Evolutionary conservation across 2,888 invertebrate species (phyloP).

Genomic region (Oxycera nigricornis): DNA sequence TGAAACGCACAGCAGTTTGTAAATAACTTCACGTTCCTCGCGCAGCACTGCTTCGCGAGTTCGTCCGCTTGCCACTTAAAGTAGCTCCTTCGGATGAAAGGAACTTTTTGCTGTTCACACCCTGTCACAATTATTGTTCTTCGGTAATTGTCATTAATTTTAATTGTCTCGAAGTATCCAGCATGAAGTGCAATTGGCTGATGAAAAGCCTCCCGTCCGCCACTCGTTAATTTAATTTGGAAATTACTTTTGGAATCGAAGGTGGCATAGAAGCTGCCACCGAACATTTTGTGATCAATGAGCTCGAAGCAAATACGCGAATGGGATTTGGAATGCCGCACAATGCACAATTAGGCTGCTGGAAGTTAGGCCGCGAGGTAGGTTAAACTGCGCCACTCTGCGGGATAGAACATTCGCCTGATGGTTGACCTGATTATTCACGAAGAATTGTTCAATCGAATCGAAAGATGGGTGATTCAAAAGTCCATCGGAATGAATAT

Average conservation of each 20-base stretch:
- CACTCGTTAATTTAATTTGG: slow-evolving; percentile 28
- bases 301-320: no score
- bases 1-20: neutral
- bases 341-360: no score
- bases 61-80: slow-evolving; percentile 17
- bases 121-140: neutral
- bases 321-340: no score
- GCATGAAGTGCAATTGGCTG: neutral
- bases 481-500: no score
- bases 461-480: no score
- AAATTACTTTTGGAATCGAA: slow-evolving; percentile 28
- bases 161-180: neutral
- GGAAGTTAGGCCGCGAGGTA: no score
- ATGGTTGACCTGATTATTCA: no score
- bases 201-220: neutral
- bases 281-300: neutral
- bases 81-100: slow-evolving; percentile 10
- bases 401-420: no score
- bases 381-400: no score
- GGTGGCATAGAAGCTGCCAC: neutral
- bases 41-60: neutral
- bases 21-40: no score
- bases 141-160: slow-evolving; percentile 36
- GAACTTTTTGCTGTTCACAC: slow-evolving; percentile 20
- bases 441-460: no score